Percentiles rank a stretch among this genome's conserved stretches.
Evolutionary conservation across 2,888 invertebrate species (phyloP).

Genomic region (Clostera curtula): DNA sequence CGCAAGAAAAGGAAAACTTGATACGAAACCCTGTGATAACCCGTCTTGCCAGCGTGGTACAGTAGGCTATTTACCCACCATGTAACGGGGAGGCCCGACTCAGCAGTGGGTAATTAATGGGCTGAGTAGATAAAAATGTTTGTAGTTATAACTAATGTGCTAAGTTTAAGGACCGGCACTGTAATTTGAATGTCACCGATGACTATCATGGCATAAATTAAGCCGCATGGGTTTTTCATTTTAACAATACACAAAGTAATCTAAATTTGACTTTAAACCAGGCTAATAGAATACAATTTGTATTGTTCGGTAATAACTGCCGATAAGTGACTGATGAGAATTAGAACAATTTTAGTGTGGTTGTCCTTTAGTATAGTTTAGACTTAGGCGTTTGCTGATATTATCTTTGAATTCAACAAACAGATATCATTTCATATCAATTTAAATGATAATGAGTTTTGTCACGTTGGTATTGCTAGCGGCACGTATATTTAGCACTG

Average conservation of each 20-base stretch:
- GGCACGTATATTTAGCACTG: not conserved
- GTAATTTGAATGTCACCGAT: conserved; percentile 27
- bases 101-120: too few species aligned
- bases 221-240: not conserved
- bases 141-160: too few species aligned
- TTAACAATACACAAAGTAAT: not conserved
- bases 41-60: too few species aligned
- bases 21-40: too few species aligned
- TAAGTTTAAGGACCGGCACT: conserved; percentile 12
- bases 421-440: conserved; percentile 6
- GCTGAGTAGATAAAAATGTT: too few species aligned
- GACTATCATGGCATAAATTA: conserved; percentile 12
- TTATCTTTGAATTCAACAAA: conserved; percentile 6
- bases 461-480: not conserved
- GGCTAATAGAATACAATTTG: conserved; percentile 5
- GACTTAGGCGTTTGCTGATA: conserved; percentile 10
- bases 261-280: too few species aligned
- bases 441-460: conserved; percentile 14
- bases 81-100: too few species aligned
- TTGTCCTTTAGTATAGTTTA: conserved; percentile 1
- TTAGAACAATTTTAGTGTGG: too few species aligned
- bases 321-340: conserved; percentile 10
- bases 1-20: too few species aligned
- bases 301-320: not conserved
- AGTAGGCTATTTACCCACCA: too few species aligned